phyloP scores from a whole-genome alignment of 2,888 invertebrate species.

The Rugalucina vietnamica region DNA sequence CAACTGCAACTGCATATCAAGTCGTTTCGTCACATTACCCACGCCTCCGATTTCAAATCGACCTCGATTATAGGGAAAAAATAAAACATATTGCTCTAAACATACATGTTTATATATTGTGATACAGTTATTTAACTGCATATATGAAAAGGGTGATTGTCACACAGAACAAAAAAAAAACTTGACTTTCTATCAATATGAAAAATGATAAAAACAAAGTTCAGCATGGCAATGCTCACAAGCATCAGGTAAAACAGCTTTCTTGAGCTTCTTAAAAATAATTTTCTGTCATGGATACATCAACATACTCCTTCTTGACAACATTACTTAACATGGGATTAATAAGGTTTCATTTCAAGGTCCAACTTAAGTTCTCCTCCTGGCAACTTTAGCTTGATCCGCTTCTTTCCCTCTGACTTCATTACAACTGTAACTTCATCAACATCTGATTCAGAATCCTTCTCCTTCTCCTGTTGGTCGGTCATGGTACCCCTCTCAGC shows the following conservation, averaged over 20 bases:
- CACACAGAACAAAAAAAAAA: too few relatives aligned
- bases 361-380: neutral
- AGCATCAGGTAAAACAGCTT: neutral
- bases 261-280: neutral
- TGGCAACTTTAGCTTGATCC: neutral
- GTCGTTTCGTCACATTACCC: constrained; percentile 1
- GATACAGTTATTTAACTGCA: neutral
- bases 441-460: too few relatives aligned
- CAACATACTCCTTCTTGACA: neutral
- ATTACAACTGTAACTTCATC: neutral
- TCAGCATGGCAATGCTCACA: neutral
- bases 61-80: too few relatives aligned
- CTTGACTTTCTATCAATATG: too few relatives aligned
- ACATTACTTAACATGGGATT: neutral
- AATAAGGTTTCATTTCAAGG: neutral
- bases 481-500: too few relatives aligned
- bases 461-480: too few relatives aligned
- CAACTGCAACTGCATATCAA: too few relatives aligned
- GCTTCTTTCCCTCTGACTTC: neutral
- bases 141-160: too few relatives aligned
- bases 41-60: constrained; percentile 5
- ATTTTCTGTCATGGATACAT: neutral
- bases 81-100: neutral
- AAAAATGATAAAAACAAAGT: too few relatives aligned
- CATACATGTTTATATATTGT: neutral